Evolutionary conservation across 2,797 vertebrate genomes (phyloP).

Genomic region (Scolopax bukidnonensis): DNA sequence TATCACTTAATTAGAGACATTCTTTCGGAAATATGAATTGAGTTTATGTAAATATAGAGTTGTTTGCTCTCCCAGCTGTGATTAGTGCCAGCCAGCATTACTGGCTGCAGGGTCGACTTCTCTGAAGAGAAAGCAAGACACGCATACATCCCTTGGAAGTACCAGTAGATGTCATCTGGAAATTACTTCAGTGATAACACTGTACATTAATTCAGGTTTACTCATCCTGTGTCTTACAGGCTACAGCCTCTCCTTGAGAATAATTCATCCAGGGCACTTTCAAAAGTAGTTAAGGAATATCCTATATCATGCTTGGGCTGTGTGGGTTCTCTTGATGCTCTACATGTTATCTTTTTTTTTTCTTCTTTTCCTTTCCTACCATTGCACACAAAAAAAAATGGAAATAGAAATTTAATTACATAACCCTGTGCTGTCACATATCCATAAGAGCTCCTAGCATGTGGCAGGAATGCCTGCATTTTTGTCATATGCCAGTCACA

Average conservation of each 20-base stretch:
- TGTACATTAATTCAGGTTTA: not conserved
- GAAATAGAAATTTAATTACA: not conserved
- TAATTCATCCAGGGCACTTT: not conserved
- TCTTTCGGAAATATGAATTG: not conserved
- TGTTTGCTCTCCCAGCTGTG: not conserved
- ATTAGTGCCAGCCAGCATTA: not conserved
- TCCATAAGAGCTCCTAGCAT: not conserved
- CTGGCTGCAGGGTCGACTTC: not conserved
- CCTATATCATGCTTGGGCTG: not conserved
- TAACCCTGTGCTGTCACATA: not conserved
- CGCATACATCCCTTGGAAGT: not conserved
- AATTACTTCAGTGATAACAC: not conserved
- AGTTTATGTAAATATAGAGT: not conserved
- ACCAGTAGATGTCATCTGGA: not conserved
- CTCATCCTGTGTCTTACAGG: not conserved
- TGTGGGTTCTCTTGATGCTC: not conserved
- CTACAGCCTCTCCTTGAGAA: not conserved
- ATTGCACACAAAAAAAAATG: not conserved
- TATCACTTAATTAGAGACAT: not conserved
- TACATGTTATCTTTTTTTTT: not conserved
- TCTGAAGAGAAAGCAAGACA: not conserved
- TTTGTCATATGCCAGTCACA: not conserved
- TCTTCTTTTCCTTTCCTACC: not conserved
- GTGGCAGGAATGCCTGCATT: not conserved
- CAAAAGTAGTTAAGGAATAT: not conserved